Conservation (phyloP, 2,113 vertebrate genomes). For the Thymallus thymallus region DNA sequence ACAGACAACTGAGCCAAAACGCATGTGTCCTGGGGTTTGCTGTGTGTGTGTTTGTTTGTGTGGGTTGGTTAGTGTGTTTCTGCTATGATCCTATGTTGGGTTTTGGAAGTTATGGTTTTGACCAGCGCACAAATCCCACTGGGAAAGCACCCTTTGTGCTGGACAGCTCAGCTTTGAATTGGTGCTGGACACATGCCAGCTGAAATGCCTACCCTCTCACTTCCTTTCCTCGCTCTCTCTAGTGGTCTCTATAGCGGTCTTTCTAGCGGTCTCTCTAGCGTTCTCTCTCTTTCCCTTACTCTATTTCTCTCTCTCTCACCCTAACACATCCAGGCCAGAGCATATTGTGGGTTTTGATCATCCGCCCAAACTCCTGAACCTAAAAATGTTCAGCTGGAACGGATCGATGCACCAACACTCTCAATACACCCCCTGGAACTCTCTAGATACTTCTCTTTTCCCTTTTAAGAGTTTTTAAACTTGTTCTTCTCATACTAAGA, state of each 20-base stretch:
- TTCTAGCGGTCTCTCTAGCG: background rate
- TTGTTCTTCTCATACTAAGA: slow-evolving; percentile 23
- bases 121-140: no score
- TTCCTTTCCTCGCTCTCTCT: background rate
- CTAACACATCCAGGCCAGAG: slow-evolving; percentile 29
- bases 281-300: background rate
- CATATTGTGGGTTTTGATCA: slow-evolving; percentile 55
- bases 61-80: no score
- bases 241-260: no score
- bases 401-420: slow-evolving; percentile 42
- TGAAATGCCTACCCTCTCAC: no score
- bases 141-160: no score
- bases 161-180: no score
- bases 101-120: no score
- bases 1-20: no score
- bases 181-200: no score
- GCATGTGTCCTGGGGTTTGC: slow-evolving; percentile 1
- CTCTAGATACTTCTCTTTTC: slow-evolving; percentile 18
- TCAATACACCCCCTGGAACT: slow-evolving; percentile 33
- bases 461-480: slow-evolving; percentile 22
- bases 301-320: background rate
- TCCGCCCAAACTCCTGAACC: slow-evolving; percentile 26
- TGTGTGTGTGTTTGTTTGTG: no score
- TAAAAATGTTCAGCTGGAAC: slow-evolving; percentile 40
- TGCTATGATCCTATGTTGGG: no score